Percentiles rank a stretch among this genome's conserved stretches.
These are phyloP conservation scores for Jacana jacana DNA, from an alignment of 2,113 vertebrate species.

Conservation along the genomic window DNA sequence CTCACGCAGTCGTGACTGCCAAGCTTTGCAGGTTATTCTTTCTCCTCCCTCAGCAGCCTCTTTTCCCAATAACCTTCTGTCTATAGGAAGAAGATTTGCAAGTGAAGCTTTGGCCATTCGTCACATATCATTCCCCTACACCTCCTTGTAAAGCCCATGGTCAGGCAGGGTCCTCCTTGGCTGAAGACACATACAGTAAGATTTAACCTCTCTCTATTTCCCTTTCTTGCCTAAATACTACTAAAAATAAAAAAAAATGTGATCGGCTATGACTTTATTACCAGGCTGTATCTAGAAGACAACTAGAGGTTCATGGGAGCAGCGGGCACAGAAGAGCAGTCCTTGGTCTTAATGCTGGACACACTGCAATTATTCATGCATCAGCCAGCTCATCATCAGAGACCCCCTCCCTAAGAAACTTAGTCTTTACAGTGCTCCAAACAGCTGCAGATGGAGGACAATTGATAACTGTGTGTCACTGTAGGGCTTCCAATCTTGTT, in stretches of 20 bases:
- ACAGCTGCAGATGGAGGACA: neutral
- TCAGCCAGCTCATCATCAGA: neutral
- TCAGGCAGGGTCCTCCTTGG: neutral
- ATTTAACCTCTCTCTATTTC: neutral
- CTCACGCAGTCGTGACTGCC: neutral
- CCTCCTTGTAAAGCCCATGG: slow-evolving; percentile 12
- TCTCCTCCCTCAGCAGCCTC: neutral
- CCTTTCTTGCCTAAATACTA: neutral
- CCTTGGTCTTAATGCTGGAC: neutral
- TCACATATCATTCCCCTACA: neutral
- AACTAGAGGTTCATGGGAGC: neutral
- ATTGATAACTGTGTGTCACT: neutral
- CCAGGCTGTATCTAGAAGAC: neutral
- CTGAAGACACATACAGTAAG: neutral
- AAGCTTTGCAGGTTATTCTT: neutral
- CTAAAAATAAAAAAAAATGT: neutral
- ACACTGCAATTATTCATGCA: neutral
- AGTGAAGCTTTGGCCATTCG: slow-evolving; percentile 4
- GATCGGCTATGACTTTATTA: neutral
- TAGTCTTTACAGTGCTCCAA: neutral
- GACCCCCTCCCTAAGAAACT: neutral
- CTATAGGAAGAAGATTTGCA: neutral
- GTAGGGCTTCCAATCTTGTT: neutral
- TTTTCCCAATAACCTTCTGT: neutral
- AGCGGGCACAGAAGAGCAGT: neutral